phyloP scores from a whole-genome alignment of 2,797 vertebrate species.

The Fistularia tabacaria region DNA sequence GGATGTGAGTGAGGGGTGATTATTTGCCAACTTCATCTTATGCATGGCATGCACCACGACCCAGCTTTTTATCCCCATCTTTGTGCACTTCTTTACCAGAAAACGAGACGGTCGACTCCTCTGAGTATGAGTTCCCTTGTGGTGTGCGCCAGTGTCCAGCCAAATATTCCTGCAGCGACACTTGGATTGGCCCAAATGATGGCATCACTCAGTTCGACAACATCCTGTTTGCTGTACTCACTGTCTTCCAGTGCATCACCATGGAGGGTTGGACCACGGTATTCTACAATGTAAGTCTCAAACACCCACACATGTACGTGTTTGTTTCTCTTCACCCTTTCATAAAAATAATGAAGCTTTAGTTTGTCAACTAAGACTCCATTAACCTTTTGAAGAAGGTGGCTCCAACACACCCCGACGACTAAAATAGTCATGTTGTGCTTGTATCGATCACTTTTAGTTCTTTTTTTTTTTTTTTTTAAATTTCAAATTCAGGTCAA shows the following conservation, averaged over 20 bases:
- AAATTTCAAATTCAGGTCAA: too few relatives aligned
- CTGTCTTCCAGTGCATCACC: slow-evolving; percentile 99
- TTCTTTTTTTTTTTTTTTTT: too few relatives aligned
- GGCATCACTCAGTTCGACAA: slow-evolving; percentile 99
- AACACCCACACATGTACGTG: slow-evolving; percentile 6
- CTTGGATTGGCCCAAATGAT: slow-evolving; percentile 93
- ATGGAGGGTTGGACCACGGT: slow-evolving; percentile 99
- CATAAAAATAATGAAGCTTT: not conserved
- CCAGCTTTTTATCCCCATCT: too few relatives aligned
- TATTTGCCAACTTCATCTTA: too few relatives aligned
- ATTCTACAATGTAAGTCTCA: slow-evolving; percentile 85
- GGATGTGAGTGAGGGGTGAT: too few relatives aligned
- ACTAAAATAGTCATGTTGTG: too few relatives aligned
- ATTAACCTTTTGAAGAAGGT: slow-evolving; percentile 15
- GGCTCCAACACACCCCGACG: slow-evolving; percentile 5
- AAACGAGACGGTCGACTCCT: slow-evolving; percentile 73
- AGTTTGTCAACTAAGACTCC: not conserved
- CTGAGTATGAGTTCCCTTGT: slow-evolving; percentile 87
- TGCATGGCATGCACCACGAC: too few relatives aligned
- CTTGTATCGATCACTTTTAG: too few relatives aligned
- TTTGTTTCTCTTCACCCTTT: slow-evolving; percentile 7
- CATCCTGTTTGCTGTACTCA: slow-evolving; percentile 96
- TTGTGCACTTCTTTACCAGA: slow-evolving; percentile 38
- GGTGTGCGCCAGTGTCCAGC: slow-evolving; percentile 85
- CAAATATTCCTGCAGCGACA: slow-evolving; percentile 80